Evolutionary conservation across 1,140 invertebrate genomes (phyloP).

Genomic region (Hesperophylax magnus): DNA sequence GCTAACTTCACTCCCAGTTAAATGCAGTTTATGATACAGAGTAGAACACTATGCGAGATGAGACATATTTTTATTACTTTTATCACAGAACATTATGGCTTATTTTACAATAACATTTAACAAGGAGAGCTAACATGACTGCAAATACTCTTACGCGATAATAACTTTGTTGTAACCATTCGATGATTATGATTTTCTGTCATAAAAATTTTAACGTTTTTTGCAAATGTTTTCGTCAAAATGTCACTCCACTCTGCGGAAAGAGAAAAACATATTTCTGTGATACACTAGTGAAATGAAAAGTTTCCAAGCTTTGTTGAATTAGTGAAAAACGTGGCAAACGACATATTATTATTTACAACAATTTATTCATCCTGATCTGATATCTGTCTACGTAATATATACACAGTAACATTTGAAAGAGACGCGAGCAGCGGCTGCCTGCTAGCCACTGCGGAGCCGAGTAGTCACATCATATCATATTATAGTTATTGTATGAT

Average conservation of each 20-base stretch:
- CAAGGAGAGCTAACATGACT: conserved; percentile 57
- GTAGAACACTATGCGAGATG: conserved; percentile 57
- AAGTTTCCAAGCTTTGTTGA: conserved; percentile 37
- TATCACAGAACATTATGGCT: conserved; percentile 59
- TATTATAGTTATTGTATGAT: background rate
- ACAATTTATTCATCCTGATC: conserved; percentile 1
- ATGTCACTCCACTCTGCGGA: conserved; percentile 51
- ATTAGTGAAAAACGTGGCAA: conserved; percentile 43
- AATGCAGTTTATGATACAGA: conserved; percentile 57
- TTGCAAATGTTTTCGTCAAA: conserved; percentile 51
- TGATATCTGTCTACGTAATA: conserved; percentile 33
- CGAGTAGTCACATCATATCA: background rate
- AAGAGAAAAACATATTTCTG: conserved; percentile 35
- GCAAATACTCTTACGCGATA: conserved; percentile 54
- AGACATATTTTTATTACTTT: conserved; percentile 57
- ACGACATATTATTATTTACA: conserved; percentile 48
- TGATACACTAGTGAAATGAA: conserved; percentile 37
- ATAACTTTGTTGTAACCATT: conserved; percentile 40
- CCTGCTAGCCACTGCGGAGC: background rate
- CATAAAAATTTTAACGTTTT: conserved; percentile 52
- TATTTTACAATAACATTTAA: conserved; percentile 59
- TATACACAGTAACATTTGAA: conserved; percentile 40
- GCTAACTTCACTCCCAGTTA: conserved; percentile 52
- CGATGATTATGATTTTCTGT: conserved; percentile 45
- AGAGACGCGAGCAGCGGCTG: conserved; percentile 23